Base-by-base conservation (phyloP, 2,888 invertebrate genomes). In the Philopedon plagiatum region DNA sequence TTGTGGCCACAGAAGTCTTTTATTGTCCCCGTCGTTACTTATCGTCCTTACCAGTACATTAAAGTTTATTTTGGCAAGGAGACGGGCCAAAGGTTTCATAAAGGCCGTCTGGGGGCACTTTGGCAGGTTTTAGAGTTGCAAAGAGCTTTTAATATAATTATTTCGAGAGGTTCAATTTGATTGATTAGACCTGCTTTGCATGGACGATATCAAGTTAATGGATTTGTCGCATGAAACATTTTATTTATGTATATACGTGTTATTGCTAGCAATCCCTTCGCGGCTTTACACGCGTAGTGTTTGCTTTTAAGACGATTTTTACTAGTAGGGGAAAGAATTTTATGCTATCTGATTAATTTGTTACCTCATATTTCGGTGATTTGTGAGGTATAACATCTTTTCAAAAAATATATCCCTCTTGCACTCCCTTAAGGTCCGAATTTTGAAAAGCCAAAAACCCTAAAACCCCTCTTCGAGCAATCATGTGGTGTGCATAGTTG, bases 81-180 rank as follows among this genome's bases (percentile, higher is more conserved):
- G 46, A 34, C 46, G n/a, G 46, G 7, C 26, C 51, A 51, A 29
- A 51, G 46, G 23, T 5, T 19, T 44, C 46, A 65, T 65, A 66
- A 58, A 66, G 66, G 58, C 56, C 11, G 64, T 64, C 64, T 56
- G 32, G 18, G n/a, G 23, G 57, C 57, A 66, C 58, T 66, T 66
- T 57, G 34, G 66, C 58, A 29, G 21, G 34, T 66, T 44, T 46
- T 18, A 46, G 46, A 44, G 34, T 19, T 29, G 29, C n/a, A 34
- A 44, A 54, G 18, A 41, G 23, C 44, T 57, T 44, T 57, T 58
- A 66, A 66, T 57, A 34, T 57, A 57, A 66, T 66, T 66, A 66
- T 49, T 57, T 64, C 15, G n/a, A 18, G 54, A 5, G 26, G 13
- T 54, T 64, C 18, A 23, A 63, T 64, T 56, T 58, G 58, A 58